A percentile compares a stretch with the other conserved stretches of the same genome.
Evolutionary conservation across 2,888 invertebrate species (phyloP).

Genomic region (Blera fallax): DNA sequence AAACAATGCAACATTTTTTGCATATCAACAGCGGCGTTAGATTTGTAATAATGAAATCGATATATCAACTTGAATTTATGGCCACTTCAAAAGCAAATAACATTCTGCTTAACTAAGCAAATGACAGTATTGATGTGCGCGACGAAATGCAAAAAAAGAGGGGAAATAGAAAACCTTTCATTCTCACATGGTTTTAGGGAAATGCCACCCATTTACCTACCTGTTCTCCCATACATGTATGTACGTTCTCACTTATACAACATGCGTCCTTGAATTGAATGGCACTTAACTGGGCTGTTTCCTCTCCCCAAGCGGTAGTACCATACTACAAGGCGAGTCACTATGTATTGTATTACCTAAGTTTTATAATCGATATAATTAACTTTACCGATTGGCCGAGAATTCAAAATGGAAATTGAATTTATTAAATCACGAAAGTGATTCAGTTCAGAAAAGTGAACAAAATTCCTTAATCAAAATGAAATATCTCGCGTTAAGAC

Average conservation of each 20-base stretch:
- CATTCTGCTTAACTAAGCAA: constrained; percentile 60
- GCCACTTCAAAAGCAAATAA: constrained; percentile 38
- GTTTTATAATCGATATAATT: constrained; percentile 7
- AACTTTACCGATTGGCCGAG: not conserved
- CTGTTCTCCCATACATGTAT: not conserved
- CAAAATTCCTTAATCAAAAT: too few species aligned
- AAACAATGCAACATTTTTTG: not conserved
- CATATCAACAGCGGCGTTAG: not conserved
- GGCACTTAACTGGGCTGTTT: not conserved
- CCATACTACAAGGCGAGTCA: not conserved
- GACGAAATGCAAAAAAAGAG: constrained; percentile 8
- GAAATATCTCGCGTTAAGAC: not conserved
- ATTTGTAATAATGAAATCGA: constrained; percentile 32
- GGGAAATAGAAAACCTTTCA: not conserved
- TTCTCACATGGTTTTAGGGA: constrained; percentile 13
- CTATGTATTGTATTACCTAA: not conserved
- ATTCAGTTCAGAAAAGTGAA: too few species aligned
- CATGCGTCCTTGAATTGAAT: constrained; percentile 4
- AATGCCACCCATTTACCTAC: not conserved
- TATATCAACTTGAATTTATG: constrained; percentile 27
- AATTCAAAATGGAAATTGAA: not conserved
- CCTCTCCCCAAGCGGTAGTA: not conserved
- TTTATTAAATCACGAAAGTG: not conserved
- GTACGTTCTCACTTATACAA: not conserved
- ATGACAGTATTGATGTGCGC: constrained; percentile 23